Conservation (phyloP, 2,888 invertebrate species). For the Orchesella flavescens region DNA sequence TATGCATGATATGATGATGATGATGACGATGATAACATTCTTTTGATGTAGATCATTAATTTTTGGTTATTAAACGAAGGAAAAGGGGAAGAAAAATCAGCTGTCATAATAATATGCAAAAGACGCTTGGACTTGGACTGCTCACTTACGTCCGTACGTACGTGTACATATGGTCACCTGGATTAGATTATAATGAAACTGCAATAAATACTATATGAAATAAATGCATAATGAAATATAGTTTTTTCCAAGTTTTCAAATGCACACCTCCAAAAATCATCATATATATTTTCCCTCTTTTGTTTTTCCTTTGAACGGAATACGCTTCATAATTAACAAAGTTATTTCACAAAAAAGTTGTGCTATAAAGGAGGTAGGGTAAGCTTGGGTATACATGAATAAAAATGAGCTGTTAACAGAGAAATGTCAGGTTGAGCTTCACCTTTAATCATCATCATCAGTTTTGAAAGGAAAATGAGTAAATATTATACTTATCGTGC, state of each 20-base stretch:
- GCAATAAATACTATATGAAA: too few species aligned
- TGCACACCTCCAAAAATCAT: constrained; percentile 17
- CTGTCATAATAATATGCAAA: constrained; percentile 33
- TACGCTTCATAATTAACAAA: constrained; percentile 22
- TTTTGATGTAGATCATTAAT: constrained; percentile 12
- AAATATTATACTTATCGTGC: too few species aligned
- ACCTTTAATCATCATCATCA: constrained; percentile 23
- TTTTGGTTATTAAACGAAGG: background rate
- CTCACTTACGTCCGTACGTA: background rate
- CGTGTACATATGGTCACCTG: constrained; percentile 38
- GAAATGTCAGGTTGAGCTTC: constrained; percentile 34
- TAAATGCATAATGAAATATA: too few species aligned
- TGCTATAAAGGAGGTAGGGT: background rate
- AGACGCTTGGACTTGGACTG: too few species aligned
- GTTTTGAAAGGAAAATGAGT: too few species aligned
- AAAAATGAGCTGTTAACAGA: constrained; percentile 37
- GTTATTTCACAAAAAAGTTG: background rate
- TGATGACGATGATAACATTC: constrained; percentile 18
- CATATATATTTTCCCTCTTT: constrained; percentile 10
- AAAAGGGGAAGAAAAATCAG: constrained; percentile 30
- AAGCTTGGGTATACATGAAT: constrained; percentile 11
- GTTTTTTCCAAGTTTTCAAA: background rate
- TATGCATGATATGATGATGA: background rate
- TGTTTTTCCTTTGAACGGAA: constrained; percentile 1
- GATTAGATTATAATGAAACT: constrained; percentile 2